Evolutionary conservation across 1,140 invertebrate species (phyloP).

Genomic region (Rhopalosiphum maidis): DNA sequence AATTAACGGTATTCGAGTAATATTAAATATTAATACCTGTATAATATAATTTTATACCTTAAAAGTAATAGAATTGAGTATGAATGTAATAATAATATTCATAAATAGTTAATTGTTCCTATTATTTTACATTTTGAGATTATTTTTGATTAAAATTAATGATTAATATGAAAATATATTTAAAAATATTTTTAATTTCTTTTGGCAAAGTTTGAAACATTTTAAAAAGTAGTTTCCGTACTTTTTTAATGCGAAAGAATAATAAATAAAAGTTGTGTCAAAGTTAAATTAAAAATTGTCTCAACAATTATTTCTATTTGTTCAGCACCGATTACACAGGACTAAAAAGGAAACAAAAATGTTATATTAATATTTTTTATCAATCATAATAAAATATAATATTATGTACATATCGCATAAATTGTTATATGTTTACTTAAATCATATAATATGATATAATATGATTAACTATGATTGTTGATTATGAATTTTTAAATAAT

Average conservation of each 20-base stretch:
- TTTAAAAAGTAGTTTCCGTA: not conserved
- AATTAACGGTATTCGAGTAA: not conserved
- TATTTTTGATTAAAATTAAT: not conserved
- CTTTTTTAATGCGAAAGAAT: not conserved
- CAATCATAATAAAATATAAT: too few relatives aligned
- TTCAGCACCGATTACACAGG: not conserved
- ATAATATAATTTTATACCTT: not conserved
- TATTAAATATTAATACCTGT: not conserved
- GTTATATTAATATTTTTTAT: not conserved
- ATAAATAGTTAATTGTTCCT: not conserved
- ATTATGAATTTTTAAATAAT: not conserved
- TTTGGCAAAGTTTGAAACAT: not conserved
- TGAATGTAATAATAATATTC: not conserved
- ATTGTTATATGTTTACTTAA: too few relatives aligned
- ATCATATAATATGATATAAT: not conserved
- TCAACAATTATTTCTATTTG: not conserved
- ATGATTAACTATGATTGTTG: not conserved
- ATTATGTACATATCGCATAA: too few relatives aligned
- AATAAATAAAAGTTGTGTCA: not conserved
- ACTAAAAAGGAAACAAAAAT: not conserved
- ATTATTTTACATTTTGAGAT: not conserved
- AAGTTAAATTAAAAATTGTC: not conserved
- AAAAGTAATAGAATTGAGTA: not conserved
- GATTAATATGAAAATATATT: not conserved
- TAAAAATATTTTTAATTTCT: not conserved